A percentile compares a stretch with the other conserved stretches of the same genome.
Conservation (phyloP, 2,113 vertebrate genomes). For the Hemiprocne comata region DNA sequence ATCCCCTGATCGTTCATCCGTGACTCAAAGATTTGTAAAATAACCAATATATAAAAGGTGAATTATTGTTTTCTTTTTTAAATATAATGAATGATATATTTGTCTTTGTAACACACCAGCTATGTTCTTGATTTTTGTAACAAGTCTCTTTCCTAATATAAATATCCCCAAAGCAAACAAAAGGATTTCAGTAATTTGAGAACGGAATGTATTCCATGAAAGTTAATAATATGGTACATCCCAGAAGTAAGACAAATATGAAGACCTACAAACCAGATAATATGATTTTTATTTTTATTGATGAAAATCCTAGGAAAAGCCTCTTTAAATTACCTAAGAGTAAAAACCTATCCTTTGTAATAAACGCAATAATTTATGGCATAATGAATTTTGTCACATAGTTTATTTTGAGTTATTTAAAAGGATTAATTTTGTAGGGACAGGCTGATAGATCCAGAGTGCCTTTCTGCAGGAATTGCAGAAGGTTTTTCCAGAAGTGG, state of each 20-base stretch:
- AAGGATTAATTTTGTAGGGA: background rate
- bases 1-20: background rate
- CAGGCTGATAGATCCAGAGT: background rate
- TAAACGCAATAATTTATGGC: conserved; percentile 31
- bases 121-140: conserved; percentile 29
- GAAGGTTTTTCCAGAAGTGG: background rate
- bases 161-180: background rate
- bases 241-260: conserved; percentile 58
- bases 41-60: background rate
- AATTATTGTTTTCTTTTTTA: conserved; percentile 29
- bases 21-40: conserved; percentile 6
- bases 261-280: background rate
- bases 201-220: conserved; percentile 6
- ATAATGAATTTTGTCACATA: conserved; percentile 7
- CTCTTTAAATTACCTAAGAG: conserved; percentile 30
- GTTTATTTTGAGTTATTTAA: conserved; percentile 40
- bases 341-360: conserved; percentile 17
- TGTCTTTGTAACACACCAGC: conserved; percentile 12
- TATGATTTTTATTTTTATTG: conserved; percentile 31
- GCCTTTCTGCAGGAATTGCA: background rate
- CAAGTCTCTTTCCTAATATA: conserved; percentile 39
- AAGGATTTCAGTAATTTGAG: conserved; percentile 45
- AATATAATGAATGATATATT: conserved; percentile 8
- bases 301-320: conserved; percentile 19
- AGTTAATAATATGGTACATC: conserved; percentile 57